Conservation (phyloP, 2,888 invertebrate species). For the Fabriciana adippe region DNA sequence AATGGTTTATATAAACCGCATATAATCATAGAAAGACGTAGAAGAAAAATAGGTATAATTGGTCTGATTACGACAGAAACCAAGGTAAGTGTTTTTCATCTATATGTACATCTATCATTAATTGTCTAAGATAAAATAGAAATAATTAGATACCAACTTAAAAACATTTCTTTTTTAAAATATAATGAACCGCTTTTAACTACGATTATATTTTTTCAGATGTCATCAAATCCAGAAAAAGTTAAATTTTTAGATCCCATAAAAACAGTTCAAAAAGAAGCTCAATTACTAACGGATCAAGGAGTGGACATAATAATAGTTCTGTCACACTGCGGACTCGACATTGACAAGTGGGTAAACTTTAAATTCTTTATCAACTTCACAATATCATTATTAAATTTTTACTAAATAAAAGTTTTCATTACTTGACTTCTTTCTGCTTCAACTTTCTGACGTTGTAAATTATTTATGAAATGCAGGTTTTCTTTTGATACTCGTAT, state of each 20-base stretch:
- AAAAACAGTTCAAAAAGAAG: constrained; percentile 83
- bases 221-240: constrained; percentile 82
- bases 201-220: constrained; percentile 59
- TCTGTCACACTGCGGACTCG: constrained; percentile 90
- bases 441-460: not conserved
- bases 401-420: not conserved
- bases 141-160: too few relatives aligned
- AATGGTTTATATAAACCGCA: constrained; percentile 84
- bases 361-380: not conserved
- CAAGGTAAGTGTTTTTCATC: constrained; percentile 64
- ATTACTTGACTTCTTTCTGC: too few relatives aligned
- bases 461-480: not conserved
- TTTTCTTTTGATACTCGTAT: too few relatives aligned
- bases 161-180: too few relatives aligned
- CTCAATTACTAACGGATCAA: constrained; percentile 80
- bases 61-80: constrained; percentile 89
- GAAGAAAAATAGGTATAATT: constrained; percentile 88
- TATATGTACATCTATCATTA: too few relatives aligned
- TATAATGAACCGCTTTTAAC: too few relatives aligned
- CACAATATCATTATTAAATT: not conserved
- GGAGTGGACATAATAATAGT: constrained; percentile 90
- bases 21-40: constrained; percentile 83
- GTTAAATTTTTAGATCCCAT: constrained; percentile 86
- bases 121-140: too few relatives aligned
- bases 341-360: constrained; percentile 80